Conservation (phyloP, 1,140 invertebrate species). For the Trichomalopsis sarcophagae region DNA sequence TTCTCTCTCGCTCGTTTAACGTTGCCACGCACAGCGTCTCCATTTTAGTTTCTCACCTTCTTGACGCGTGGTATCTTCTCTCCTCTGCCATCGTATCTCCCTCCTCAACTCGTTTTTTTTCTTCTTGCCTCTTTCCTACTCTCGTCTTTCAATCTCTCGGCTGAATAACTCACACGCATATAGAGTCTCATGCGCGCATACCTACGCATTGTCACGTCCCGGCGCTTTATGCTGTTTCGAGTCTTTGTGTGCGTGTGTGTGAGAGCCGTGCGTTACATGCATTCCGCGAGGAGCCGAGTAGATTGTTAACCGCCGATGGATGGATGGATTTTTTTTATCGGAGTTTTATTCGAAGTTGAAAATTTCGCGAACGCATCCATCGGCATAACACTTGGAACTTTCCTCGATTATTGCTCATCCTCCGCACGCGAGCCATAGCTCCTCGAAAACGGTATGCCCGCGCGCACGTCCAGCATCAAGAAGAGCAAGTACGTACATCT, state of each 20-base stretch:
- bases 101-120: not conserved
- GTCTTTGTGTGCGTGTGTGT: not conserved
- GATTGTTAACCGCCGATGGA: not conserved
- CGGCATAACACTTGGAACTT: no score
- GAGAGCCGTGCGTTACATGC: not conserved
- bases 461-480: not conserved
- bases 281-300: not conserved
- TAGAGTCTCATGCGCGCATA: constrained; percentile 30
- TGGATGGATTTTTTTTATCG: not conserved
- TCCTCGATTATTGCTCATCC: no score
- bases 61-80: not conserved
- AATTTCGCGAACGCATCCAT: no score
- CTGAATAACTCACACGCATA: constrained; percentile 37
- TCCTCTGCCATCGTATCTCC: not conserved
- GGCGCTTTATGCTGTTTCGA: not conserved
- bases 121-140: not conserved
- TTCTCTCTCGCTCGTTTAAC: constrained; percentile 18
- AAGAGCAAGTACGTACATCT: not conserved
- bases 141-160: constrained; percentile 43
- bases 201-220: constrained; percentile 23
- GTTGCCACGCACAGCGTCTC: constrained; percentile 4
- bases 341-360: no score
- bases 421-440: no score
- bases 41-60: constrained; percentile 28
- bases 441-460: no score